A percentile compares a stretch with the other conserved stretches of the same genome.
phyloP scores from a whole-genome alignment of 2,113 vertebrate genomes.

The Saccopteryx bilineata region DNA sequence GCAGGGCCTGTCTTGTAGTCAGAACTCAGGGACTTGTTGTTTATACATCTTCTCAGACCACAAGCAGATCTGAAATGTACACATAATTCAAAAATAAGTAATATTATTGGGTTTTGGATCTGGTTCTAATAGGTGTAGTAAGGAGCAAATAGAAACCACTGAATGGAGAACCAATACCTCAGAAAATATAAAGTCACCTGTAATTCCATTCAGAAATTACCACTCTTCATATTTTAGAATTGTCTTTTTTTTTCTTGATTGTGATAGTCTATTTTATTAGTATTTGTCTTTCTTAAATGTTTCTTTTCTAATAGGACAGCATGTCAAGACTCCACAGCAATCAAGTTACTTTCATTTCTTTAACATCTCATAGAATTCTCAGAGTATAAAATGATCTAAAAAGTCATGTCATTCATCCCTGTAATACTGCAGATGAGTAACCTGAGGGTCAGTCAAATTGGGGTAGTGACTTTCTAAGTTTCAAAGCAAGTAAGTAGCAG shows the following conservation, averaged over 20 bases:
- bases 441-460: not conserved
- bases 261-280: not conserved
- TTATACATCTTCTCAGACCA: not conserved
- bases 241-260: not conserved
- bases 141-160: not conserved
- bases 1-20: not conserved
- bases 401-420: not conserved
- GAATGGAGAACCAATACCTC: not conserved
- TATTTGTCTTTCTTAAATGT: slow-evolving; percentile 5
- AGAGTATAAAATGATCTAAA: not conserved
- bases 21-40: not conserved
- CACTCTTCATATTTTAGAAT: not conserved
- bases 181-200: slow-evolving; percentile 13
- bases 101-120: not conserved
- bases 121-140: not conserved
- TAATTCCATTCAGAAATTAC: not conserved
- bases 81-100: not conserved
- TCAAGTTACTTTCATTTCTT: not conserved
- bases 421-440: not conserved
- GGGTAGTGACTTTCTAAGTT: not conserved
- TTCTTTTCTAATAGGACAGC: not conserved
- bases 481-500: not conserved
- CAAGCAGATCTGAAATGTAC: not conserved
- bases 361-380: slow-evolving; percentile 5
- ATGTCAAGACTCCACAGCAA: not conserved